Evolutionary conservation across 2,797 vertebrate genomes (phyloP).

Genomic region (Cirrhinus mrigala): DNA sequence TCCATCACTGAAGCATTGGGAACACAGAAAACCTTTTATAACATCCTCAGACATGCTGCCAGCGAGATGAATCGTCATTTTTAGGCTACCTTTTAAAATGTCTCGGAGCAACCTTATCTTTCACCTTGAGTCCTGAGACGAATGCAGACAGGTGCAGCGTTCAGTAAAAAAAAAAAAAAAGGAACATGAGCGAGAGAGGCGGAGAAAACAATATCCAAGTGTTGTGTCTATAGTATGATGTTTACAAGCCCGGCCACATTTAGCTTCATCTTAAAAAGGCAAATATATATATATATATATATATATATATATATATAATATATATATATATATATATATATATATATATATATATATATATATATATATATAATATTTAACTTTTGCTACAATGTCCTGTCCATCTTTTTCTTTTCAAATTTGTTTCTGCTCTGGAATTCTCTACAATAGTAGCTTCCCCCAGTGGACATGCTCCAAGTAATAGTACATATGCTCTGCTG

Average conservation of each 20-base stretch:
- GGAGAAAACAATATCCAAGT: constrained; percentile 2
- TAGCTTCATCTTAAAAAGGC: constrained; percentile 9
- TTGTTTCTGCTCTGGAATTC: constrained; percentile 23
- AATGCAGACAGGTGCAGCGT: constrained; percentile 60
- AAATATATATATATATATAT: not conserved
- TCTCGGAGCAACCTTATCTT: constrained; percentile 61
- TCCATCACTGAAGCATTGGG: constrained; percentile 59
- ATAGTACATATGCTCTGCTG: constrained; percentile 60
- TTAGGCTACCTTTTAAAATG: constrained; percentile 65
- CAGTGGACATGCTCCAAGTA: constrained; percentile 60
- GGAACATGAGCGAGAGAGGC: not conserved
- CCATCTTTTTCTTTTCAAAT: constrained; percentile 17
- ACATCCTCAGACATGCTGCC: constrained; percentile 58
- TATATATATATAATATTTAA: not conserved
- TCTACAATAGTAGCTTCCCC: constrained; percentile 51
- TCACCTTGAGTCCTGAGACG: constrained; percentile 64
- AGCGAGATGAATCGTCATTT: constrained; percentile 64
- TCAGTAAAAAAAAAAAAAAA: constrained; percentile 16
- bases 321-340: too few species aligned
- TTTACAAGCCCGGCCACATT: not conserved
- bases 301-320: too few species aligned
- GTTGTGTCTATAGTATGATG: not conserved
- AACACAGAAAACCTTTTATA: constrained; percentile 64
- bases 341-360: too few species aligned
- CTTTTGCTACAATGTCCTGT: constrained; percentile 4